Evolutionary conservation across 1,140 invertebrate species (phyloP), one percentile per base, ranked within the genome.

Genomic region (Eubasilissa regina): DNA sequence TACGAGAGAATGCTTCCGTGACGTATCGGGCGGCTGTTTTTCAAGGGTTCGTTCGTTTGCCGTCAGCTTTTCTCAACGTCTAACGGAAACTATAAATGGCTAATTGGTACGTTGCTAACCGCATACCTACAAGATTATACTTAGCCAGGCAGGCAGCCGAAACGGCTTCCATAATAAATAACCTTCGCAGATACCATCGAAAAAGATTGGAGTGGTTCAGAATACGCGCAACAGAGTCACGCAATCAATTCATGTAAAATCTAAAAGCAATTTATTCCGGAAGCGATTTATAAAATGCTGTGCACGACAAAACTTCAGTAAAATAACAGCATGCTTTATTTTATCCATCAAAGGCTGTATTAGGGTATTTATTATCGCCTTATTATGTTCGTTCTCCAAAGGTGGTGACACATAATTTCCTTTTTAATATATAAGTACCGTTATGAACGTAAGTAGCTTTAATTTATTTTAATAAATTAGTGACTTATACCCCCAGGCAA

Each of bases 251-350:
- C 35, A 12, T 66, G 48, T 51, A 35, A 66, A 66, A 66, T 66
- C 62, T 17, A 15, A 66, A 66, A 47, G 35, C 62, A 47, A 66
- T 66, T 66, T 66, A 66, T 66, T 47, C 8, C n/a, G 43, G 62
- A 66, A 66, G 44, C 44, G 35, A 66, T 66, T 45, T 51, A 51
- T 66, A 15, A 66, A 66, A 66, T 11, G 11, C 11, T 66, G 43
- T 45, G 44, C 62, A 66, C 62, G 62, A 66, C 62, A 66, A 66
- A 15, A 66, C 62, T 45, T 62, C 19, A 15, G 4, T 19, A 6
- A 6, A 9, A 35, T 3, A 3, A 35, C 6, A n/a, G 25, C 6
- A 35, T 1, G 25, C 25, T 3, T 35, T 35, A 35, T 35, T 35
- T 35, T 3, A 35, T 6, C 25, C 25, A 3, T 35, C 25, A 3